Evolutionary conservation across 2,113 vertebrate species (phyloP).

Genomic region (Bufo gargarizans): DNA sequence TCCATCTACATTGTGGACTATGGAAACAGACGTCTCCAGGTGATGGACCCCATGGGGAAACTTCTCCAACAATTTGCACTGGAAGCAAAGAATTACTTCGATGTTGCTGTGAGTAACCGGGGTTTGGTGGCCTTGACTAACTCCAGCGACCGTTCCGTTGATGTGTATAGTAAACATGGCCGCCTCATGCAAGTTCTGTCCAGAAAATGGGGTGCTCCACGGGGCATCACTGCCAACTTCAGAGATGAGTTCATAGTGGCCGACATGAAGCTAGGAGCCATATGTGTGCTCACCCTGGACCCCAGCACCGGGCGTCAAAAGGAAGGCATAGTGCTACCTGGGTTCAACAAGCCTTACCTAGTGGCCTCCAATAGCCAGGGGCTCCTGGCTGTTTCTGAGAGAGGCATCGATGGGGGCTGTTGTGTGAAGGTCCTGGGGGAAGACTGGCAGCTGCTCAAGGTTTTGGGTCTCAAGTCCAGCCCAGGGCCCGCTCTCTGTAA

Average conservation of each 20-base stretch:
- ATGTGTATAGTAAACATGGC: conserved; percentile 76
- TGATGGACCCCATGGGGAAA: conserved; percentile 71
- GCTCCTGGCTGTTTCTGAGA: conserved; percentile 75
- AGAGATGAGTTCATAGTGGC: conserved; percentile 77
- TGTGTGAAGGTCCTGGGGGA: conserved; percentile 78
- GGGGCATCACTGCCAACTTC: conserved; percentile 73
- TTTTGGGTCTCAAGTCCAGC: conserved; percentile 72
- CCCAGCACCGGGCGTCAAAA: conserved; percentile 68
- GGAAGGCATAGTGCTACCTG: conserved; percentile 73
- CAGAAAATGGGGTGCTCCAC: conserved; percentile 72
- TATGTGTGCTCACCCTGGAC: conserved; percentile 72
- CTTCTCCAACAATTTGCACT: conserved; percentile 75
- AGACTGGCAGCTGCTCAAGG: conserved; percentile 73
- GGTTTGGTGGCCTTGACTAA: conserved; percentile 78
- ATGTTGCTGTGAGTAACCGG: conserved; percentile 76
- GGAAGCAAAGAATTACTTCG: conserved; percentile 73
- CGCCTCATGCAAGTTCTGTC: conserved; percentile 71
- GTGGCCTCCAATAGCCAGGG: conserved; percentile 71
- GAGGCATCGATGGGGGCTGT: conserved; percentile 70
- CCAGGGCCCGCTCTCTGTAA: conserved; percentile 73
- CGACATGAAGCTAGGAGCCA: conserved; percentile 74
- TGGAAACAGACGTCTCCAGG: conserved; percentile 79
- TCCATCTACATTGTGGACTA: conserved; percentile 79
- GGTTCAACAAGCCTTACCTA: conserved; percentile 78
- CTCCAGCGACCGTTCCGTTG: conserved; percentile 71